These are phyloP conservation scores for Suricata suricatta DNA, from an alignment of 2,113 vertebrate species.

Conservation along the genomic window DNA sequence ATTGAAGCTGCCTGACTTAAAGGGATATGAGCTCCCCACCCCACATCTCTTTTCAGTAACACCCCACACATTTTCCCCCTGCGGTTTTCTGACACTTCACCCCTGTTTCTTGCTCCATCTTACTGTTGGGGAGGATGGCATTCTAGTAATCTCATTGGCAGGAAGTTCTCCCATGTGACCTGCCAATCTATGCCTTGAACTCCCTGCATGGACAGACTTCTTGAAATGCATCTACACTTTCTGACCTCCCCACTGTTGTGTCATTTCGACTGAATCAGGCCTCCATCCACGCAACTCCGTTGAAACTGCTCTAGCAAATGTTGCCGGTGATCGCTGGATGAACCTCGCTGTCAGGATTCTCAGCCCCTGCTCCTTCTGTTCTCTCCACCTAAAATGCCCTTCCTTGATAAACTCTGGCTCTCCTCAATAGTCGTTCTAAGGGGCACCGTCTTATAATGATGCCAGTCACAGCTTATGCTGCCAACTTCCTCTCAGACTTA, in stretches of 20 bases:
- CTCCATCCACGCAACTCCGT: neutral
- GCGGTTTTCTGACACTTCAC: neutral
- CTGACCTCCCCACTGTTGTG: neutral
- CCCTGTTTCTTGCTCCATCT: neutral
- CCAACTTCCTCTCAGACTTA: neutral
- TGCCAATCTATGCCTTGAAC: neutral
- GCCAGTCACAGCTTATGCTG: neutral
- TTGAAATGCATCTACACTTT: neutral
- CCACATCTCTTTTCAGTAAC: neutral
- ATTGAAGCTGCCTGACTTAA: neutral
- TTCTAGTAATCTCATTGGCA: neutral
- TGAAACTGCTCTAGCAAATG: neutral
- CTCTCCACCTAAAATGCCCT: neutral
- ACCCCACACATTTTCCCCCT: neutral
- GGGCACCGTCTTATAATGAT: neutral
- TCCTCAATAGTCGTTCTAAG: neutral
- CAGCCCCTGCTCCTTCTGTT: neutral
- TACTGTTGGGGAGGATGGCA: rapidly evolving
- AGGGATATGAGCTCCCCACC: neutral
- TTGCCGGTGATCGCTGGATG: neutral
- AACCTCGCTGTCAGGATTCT: neutral
- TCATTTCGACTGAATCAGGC: neutral
- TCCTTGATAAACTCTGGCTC: neutral
- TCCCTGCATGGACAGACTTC: neutral
- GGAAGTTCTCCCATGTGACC: too few relatives aligned